Evolutionary conservation across 2,888 invertebrate species (phyloP).

Genomic region (Abrostola triplasia): DNA sequence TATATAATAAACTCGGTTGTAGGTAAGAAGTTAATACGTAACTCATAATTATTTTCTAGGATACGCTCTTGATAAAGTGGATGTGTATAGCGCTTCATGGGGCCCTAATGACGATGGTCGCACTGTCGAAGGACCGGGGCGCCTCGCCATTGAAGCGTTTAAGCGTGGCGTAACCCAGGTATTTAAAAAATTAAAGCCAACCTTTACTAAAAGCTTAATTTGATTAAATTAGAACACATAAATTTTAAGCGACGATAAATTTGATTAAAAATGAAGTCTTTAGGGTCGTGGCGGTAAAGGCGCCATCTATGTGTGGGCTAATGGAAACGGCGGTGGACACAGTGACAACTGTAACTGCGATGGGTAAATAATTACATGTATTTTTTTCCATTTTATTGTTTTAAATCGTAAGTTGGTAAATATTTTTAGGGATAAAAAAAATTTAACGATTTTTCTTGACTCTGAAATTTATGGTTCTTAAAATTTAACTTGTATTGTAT

Average conservation of each 20-base stretch:
- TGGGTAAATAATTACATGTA: conserved; percentile 89
- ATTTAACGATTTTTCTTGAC: too few relatives aligned
- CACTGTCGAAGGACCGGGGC: conserved; percentile 96
- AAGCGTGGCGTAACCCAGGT: conserved; percentile 92
- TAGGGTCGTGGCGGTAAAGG: conserved; percentile 94
- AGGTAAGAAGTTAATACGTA: too few relatives aligned
- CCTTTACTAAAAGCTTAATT: too few relatives aligned
- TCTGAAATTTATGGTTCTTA: too few relatives aligned
- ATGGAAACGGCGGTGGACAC: conserved; percentile 95
- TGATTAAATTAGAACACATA: not conserved
- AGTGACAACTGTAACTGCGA: conserved; percentile 97
- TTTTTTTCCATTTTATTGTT: not conserved
- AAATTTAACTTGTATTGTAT: too few relatives aligned
- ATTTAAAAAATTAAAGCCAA: conserved; percentile 13
- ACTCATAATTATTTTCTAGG: conserved; percentile 60
- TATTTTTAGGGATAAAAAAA: too few relatives aligned
- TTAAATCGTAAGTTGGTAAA: too few relatives aligned
- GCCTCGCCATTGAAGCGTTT: conserved; percentile 93
- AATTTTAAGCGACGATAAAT: not conserved
- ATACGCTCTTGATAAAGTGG: conserved; percentile 93
- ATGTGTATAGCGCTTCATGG: conserved; percentile 98
- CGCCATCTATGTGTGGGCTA: conserved; percentile 96
- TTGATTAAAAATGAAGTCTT: conserved; percentile 19
- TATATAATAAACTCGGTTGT: too few relatives aligned
- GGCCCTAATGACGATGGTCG: conserved; percentile 97